Evolutionary conservation across 2,113 vertebrate species (phyloP), one percentile per base, ranked within the genome.

Genomic region (Hypocryptadius cinnamomeus): DNA sequence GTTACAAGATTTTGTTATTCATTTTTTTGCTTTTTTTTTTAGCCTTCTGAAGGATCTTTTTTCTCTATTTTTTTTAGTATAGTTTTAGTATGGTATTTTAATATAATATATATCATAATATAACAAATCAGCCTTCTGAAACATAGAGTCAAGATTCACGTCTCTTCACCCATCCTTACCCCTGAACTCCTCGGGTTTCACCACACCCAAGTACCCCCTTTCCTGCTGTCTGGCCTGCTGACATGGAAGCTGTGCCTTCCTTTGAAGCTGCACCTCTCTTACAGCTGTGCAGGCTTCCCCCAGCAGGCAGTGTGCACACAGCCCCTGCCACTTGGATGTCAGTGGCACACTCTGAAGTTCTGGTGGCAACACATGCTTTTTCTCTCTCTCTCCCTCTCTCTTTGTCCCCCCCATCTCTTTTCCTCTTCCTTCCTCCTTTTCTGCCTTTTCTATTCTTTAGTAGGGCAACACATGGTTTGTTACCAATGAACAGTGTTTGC

Each of bases 211-310:
- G 30, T 24, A 22, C 5, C 8, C 18, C 18, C 42, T 68, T 0
- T 2, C 42, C 28, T 80, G 1, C 0, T 22, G n/a, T 27, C 42
- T 31, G 11, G 28, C 22, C n/a, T 25, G 2, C 22, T 16, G 13
- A 27, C 30, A 15, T 0, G 2, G 64, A 23, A 80, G 42, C 23
- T 48, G 28, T n/a, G 28, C 44, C 18, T 28, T 48, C 51, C 14
- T 27, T 48, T 1, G 0, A 33, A 57, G 51, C 11, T 28, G n/a
- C 4, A 0, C 7, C 3, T 15, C n/a, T 57, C 42, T 6, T 16
- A 37, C n/a, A 56, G 50, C 16, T 15, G 21, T 1, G 3, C 27
- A 39, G 42, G 27, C 17, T 39, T 33, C n/a, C 42, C 28, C 22
- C 3, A 13, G 51, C 21, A 47, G 27, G n/a, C 11, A 47, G 27